These are phyloP conservation scores for Drosophila repletoides DNA, from an alignment of 1,140 invertebrate species.

Conservation along the genomic window DNA sequence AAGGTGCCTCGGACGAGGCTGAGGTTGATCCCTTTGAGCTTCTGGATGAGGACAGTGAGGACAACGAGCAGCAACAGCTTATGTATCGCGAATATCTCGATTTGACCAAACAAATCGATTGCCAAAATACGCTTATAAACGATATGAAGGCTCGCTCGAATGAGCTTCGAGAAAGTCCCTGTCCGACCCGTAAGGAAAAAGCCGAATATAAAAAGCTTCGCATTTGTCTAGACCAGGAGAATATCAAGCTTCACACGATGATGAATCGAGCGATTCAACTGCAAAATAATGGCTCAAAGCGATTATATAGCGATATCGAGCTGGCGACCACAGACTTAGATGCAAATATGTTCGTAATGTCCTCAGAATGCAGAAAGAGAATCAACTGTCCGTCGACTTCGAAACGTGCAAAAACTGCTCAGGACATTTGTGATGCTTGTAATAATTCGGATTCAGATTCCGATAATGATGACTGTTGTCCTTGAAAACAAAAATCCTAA, in stretches of 20 bases:
- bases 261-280: slow-evolving; percentile 47
- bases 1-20: not conserved
- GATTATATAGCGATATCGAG: slow-evolving; percentile 38
- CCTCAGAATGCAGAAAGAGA: not conserved
- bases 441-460: not conserved
- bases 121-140: slow-evolving; percentile 39
- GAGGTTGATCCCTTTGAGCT: slow-evolving; percentile 45
- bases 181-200: slow-evolving; percentile 27
- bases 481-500: not conserved
- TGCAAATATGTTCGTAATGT: not conserved
- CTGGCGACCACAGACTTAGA: slow-evolving; percentile 25
- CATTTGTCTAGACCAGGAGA: slow-evolving; percentile 42
- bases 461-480: not conserved
- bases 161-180: slow-evolving; percentile 7
- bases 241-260: slow-evolving; percentile 27
- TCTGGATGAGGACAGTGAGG: slow-evolving; percentile 24
- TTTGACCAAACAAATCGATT: slow-evolving; percentile 48
- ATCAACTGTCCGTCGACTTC: not conserved
- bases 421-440: slow-evolving; percentile 18
- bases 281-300: slow-evolving; percentile 51
- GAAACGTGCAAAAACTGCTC: not conserved
- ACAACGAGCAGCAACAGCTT: slow-evolving; percentile 41
- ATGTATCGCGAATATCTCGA: slow-evolving; percentile 53
- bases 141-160: slow-evolving; percentile 16
- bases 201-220: slow-evolving; percentile 12